phyloP scores from a whole-genome alignment of 2,888 invertebrate species.

The Microctonus aethiopoides region DNA sequence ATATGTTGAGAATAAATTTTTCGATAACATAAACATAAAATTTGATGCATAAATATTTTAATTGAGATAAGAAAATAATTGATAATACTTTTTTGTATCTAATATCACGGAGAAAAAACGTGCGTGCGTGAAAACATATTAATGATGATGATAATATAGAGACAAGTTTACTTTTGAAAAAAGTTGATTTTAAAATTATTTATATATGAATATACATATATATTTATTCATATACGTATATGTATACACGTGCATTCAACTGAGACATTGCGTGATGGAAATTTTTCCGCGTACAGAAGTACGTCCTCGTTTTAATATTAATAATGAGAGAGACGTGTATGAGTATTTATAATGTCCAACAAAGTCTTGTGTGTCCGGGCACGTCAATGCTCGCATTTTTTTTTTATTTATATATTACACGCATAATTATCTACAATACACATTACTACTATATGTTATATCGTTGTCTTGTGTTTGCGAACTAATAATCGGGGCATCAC shows the following conservation, averaged over 20 bases:
- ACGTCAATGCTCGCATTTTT: conserved; percentile 19
- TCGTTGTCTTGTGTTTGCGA: neutral
- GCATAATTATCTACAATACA: too few relatives aligned
- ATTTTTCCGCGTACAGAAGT: conserved; percentile 46
- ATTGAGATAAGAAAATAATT: too few relatives aligned
- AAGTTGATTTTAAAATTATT: neutral
- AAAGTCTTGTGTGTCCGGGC: conserved; percentile 12
- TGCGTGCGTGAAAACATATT: too few relatives aligned
- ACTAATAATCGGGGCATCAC: conserved; percentile 22
- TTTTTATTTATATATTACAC: conserved; percentile 27
- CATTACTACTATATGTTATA: conserved; percentile 1
- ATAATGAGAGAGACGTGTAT: conserved; percentile 14
- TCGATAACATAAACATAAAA: neutral
- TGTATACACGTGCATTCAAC: conserved; percentile 24
- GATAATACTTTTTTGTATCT: too few relatives aligned
- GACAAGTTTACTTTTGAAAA: too few relatives aligned
- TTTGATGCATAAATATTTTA: too few relatives aligned
- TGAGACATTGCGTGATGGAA: conserved; percentile 52
- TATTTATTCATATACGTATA: neutral
- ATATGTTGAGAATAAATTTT: neutral
- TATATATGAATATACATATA: too few relatives aligned
- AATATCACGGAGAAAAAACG: too few relatives aligned
- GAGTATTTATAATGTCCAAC: conserved; percentile 11
- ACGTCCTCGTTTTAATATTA: conserved; percentile 1
- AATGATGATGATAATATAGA: too few relatives aligned